phyloP scores from a whole-genome alignment of 2,888 invertebrate species.

The Eledona agricola region DNA sequence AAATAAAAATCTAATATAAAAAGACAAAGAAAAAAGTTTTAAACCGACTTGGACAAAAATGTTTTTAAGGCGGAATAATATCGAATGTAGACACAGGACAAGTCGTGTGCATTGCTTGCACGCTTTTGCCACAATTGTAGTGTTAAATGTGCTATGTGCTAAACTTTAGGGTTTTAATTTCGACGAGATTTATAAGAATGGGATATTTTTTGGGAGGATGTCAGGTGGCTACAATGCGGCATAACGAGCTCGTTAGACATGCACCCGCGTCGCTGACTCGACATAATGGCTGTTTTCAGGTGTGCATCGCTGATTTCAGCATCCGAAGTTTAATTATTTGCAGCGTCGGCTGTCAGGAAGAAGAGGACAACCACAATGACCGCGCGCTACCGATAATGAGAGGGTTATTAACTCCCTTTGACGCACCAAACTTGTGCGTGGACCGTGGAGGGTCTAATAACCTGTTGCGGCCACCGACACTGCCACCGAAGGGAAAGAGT shows the following conservation, averaged over 20 bases:
- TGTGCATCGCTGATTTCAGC: conserved; percentile 29
- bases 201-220: no score
- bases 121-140: no score
- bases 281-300: conserved; percentile 34
- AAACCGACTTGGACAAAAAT: no score
- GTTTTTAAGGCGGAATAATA: no score
- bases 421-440: conserved; percentile 43
- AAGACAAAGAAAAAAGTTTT: no score
- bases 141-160: no score
- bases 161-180: no score
- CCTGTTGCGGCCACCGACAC: conserved; percentile 44
- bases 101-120: no score
- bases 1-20: no score
- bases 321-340: conserved; percentile 30
- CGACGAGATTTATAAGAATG: no score
- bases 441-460: conserved; percentile 42
- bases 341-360: conserved; percentile 24
- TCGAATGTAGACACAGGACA: no score
- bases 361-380: conserved; percentile 41
- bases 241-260: conserved; percentile 34
- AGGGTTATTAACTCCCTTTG: conserved; percentile 50
- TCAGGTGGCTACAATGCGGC: conserved; percentile 17
- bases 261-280: conserved; percentile 7
- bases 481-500: no score
- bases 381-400: conserved; percentile 41